A percentile compares a stretch with the other conserved stretches of the same genome.
These are phyloP conservation scores for Pelosia muscerda DNA, from an alignment of 2,888 invertebrate genomes.

Conservation along the genomic window DNA sequence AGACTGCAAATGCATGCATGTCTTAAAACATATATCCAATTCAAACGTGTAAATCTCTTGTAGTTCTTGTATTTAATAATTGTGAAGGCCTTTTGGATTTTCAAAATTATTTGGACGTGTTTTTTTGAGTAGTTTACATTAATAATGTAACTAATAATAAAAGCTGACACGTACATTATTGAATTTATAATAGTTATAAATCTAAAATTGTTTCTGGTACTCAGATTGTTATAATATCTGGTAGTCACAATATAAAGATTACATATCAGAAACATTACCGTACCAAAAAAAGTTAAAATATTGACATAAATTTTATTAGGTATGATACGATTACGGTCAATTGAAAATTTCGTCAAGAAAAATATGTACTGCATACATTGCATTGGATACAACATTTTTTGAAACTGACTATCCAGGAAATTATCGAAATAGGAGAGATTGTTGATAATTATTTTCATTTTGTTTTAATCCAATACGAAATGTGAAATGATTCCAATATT, in stretches of 20 bases:
- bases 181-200: neutral
- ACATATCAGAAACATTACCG: neutral
- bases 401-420: constrained; percentile 29
- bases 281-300: constrained; percentile 14
- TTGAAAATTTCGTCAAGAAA: constrained; percentile 17
- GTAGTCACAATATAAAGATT: constrained; percentile 1
- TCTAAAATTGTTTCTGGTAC: neutral
- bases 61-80: constrained; percentile 15
- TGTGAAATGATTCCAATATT: too few species aligned
- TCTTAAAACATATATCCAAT: constrained; percentile 15
- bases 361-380: constrained; percentile 28
- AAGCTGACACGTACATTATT: constrained; percentile 2
- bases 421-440: neutral
- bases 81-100: constrained; percentile 24
- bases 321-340: constrained; percentile 15
- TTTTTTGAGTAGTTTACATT: constrained; percentile 8
- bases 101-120: constrained; percentile 24
- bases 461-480: neutral
- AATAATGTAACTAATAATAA: neutral
- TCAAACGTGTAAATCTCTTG: neutral
- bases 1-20: neutral
- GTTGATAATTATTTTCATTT: constrained; percentile 5
- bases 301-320: neutral
- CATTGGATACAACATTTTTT: constrained; percentile 31
- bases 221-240: neutral